Conservation (phyloP, 2,888 invertebrate species). For the Drosophila dives region DNA sequence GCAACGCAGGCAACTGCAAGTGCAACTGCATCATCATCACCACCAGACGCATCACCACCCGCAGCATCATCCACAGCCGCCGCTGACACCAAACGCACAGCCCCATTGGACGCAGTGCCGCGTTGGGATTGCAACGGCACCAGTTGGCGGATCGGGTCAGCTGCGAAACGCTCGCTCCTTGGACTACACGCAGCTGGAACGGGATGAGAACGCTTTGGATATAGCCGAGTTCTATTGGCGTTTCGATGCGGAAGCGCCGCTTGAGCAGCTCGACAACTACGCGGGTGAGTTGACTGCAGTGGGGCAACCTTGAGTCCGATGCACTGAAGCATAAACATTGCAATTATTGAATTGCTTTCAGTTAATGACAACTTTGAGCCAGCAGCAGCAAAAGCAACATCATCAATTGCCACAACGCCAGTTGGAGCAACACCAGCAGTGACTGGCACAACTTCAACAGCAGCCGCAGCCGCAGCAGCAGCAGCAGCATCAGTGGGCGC, state of each 20-base stretch:
- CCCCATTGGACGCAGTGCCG: slow-evolving; percentile 80
- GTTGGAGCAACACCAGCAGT: slow-evolving; percentile 16
- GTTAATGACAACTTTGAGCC: slow-evolving; percentile 52
- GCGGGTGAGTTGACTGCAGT: slow-evolving; percentile 50
- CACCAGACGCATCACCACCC: slow-evolving; percentile 38
- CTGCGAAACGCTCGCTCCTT: slow-evolving; percentile 83
- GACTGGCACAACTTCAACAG: slow-evolving; percentile 17
- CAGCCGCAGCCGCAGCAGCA: slow-evolving; percentile 10
- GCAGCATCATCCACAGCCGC: slow-evolving; percentile 39
- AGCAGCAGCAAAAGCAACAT: slow-evolving; percentile 14
- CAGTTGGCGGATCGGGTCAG: slow-evolving; percentile 58
- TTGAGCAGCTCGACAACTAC: slow-evolving; percentile 61
- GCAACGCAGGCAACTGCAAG: slow-evolving; percentile 31
- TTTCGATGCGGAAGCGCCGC: slow-evolving; percentile 82
- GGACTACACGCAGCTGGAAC: slow-evolving; percentile 81
- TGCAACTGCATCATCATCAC: slow-evolving; percentile 36
- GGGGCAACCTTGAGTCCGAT: slow-evolving; percentile 25
- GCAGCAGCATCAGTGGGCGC: slow-evolving; percentile 40
- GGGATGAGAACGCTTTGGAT: slow-evolving; percentile 81
- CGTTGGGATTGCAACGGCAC: slow-evolving; percentile 45
- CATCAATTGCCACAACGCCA: slow-evolving; percentile 19
- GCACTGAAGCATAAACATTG: slow-evolving; percentile 41
- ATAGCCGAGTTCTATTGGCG: slow-evolving; percentile 84
- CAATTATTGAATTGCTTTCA: slow-evolving; percentile 43
- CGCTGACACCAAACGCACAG: slow-evolving; percentile 61